Conservation (phyloP, 2,113 vertebrate species). For the Caranx ignobilis region DNA sequence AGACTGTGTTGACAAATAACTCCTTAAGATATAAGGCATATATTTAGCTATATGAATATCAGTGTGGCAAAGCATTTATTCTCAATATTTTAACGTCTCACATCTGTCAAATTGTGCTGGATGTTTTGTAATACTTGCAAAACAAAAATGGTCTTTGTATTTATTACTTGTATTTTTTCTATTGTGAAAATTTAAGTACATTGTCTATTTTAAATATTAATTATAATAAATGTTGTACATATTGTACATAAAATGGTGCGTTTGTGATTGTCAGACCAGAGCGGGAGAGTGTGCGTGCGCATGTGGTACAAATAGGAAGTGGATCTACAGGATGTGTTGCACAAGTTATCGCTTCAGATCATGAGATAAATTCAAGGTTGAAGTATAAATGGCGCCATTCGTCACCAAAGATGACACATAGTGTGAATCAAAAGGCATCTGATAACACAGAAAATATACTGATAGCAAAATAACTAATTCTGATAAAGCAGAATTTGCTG, state of each 20-base stretch:
- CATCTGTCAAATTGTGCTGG: slow-evolving; percentile 83
- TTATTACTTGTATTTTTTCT: slow-evolving; percentile 90
- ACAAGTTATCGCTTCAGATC: slow-evolving; percentile 11
- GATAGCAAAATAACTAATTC: no score
- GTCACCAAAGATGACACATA: background rate
- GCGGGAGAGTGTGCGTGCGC: background rate
- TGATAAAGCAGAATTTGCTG: background rate
- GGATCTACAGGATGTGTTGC: slow-evolving; percentile 31
- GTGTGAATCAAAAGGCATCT: no score
- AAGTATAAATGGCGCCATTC: background rate
- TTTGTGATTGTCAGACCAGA: slow-evolving; percentile 34
- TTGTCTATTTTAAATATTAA: slow-evolving; percentile 90
- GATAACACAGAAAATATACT: no score
- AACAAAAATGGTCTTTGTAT: slow-evolving; percentile 87
- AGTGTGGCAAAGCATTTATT: slow-evolving; percentile 82
- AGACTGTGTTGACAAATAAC: slow-evolving; percentile 71
- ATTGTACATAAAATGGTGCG: slow-evolving; percentile 84
- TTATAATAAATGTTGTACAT: slow-evolving; percentile 90
- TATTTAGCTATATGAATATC: slow-evolving; percentile 83
- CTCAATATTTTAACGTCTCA: slow-evolving; percentile 81
- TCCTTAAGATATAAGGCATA: slow-evolving; percentile 70
- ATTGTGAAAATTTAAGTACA: slow-evolving; percentile 87
- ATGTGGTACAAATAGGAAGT: background rate
- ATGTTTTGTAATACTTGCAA: slow-evolving; percentile 86
- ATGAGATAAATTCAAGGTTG: slow-evolving; percentile 1